Conservation (phyloP, 2,888 invertebrate species). For the Bedellia somnulentella region DNA sequence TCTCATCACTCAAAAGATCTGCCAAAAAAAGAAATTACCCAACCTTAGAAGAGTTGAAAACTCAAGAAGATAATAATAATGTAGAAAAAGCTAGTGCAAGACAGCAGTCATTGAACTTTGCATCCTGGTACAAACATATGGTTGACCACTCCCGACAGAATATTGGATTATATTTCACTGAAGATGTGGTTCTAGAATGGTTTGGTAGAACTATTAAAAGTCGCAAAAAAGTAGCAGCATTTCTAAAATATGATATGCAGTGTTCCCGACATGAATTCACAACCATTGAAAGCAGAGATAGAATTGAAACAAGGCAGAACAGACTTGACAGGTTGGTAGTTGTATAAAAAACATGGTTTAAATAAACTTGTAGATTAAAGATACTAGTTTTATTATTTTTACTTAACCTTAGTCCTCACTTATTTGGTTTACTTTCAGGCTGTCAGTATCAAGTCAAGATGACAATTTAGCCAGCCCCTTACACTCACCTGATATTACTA, state of each 20-base stretch:
- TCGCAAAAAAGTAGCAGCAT: slow-evolving; percentile 57
- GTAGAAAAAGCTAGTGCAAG: slow-evolving; percentile 20
- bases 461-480: slow-evolving; percentile 26
- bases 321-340: slow-evolving; percentile 26
- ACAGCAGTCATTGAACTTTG: slow-evolving; percentile 39
- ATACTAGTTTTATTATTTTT: too few species aligned
- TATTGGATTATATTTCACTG: slow-evolving; percentile 44
- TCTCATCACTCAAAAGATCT: slow-evolving; percentile 17
- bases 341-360: slow-evolving; percentile 2
- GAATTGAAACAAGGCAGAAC: slow-evolving; percentile 26
- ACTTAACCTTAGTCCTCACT: too few species aligned
- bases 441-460: slow-evolving; percentile 12
- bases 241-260: slow-evolving; percentile 57
- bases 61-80: slow-evolving; percentile 24
- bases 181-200: slow-evolving; percentile 63
- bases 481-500: slow-evolving; percentile 28
- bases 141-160: slow-evolving; percentile 51
- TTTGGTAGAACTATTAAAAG: slow-evolving; percentile 65
- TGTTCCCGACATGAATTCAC: slow-evolving; percentile 52
- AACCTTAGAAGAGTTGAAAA: slow-evolving; percentile 11
- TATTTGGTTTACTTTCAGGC: too few species aligned
- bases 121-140: slow-evolving; percentile 46
- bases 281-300: slow-evolving; percentile 39
- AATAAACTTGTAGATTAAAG: too few species aligned
- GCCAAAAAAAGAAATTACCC: slow-evolving; percentile 14